Evolutionary conservation across 2,797 vertebrate species (phyloP).

Genomic region (Pagetopsis macropterus): DNA sequence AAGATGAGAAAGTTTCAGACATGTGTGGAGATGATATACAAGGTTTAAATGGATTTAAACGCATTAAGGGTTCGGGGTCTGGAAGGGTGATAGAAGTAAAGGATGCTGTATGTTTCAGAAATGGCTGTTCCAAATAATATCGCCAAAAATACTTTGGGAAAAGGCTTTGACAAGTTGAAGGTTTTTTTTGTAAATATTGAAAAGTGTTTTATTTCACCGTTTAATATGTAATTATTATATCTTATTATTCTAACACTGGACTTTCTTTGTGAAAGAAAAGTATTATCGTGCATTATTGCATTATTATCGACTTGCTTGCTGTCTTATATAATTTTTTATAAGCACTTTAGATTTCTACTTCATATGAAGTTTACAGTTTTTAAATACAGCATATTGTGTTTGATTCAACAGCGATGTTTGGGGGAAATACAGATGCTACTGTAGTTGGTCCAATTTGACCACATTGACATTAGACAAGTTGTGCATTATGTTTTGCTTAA

Average conservation of each 20-base stretch:
- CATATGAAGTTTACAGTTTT: conserved; percentile 69
- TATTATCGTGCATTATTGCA: conserved; percentile 59
- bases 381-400: conserved; percentile 56
- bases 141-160: conserved; percentile 69
- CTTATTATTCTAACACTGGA: conserved; percentile 68
- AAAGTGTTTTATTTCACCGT: conserved; percentile 35
- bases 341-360: conserved; percentile 78
- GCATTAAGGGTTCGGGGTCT: conserved; percentile 59
- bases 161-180: conserved; percentile 35
- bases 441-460: conserved; percentile 45
- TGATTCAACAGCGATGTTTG: conserved; percentile 46
- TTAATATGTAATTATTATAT: conserved; percentile 29
- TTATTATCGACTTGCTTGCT: conserved; percentile 61
- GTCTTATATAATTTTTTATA: conserved; percentile 47
- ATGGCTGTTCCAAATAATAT: conserved; percentile 52
- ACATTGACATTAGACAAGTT: conserved; percentile 51
- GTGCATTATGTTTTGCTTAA: conserved; percentile 81
- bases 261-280: conserved; percentile 59
- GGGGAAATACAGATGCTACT: conserved; percentile 46
- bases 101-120: conserved; percentile 50
- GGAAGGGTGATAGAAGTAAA: conserved; percentile 47
- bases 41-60: conserved; percentile 39
- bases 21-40: conserved; percentile 52
- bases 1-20: conserved; percentile 67
- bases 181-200: conserved; percentile 33